phyloP scores from a whole-genome alignment of 1,140 invertebrate species.

The Aphelenchoides fujianensis region DNA sequence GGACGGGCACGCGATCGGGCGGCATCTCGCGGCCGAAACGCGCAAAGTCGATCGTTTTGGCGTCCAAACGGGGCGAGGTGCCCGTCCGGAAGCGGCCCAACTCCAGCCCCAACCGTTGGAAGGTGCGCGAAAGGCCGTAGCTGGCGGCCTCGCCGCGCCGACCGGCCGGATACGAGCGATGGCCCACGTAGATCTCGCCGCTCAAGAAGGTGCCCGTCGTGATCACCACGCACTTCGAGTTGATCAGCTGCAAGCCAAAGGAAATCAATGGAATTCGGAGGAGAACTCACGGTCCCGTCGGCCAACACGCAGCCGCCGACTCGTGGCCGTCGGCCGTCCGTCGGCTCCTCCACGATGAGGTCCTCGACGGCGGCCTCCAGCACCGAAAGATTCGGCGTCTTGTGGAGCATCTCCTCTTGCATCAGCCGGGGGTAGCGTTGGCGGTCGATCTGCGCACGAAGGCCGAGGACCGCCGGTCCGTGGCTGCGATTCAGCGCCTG shows the following conservation, averaged over 20 bases:
- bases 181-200: conserved; percentile 81
- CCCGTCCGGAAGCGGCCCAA: conserved; percentile 84
- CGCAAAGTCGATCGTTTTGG: conserved; percentile 73
- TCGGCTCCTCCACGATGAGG: conserved; percentile 68
- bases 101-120: too few species aligned
- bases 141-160: conserved; percentile 78
- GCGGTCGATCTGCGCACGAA: conserved; percentile 84
- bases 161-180: conserved; percentile 76
- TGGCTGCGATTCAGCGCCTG: conserved; percentile 74
- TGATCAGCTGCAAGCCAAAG: conserved; percentile 66
- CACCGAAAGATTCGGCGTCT: conserved; percentile 72
- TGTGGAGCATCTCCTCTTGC: conserved; percentile 67
- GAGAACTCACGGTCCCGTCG: conserved; percentile 31
- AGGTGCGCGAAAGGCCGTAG: too few species aligned
- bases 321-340: conserved; percentile 66
- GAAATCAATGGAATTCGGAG: not conserved
- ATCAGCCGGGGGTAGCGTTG: conserved; percentile 76
- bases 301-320: conserved; percentile 34
- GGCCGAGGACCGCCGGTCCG: conserved; percentile 85
- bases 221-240: conserved; percentile 72
- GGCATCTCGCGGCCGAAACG: conserved; percentile 37
- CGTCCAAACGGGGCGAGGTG: conserved; percentile 79
- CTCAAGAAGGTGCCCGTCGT: conserved; percentile 90
- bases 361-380: conserved; percentile 78
- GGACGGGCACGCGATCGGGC: conserved; percentile 50